Evolutionary conservation across 2,113 vertebrate genomes (phyloP).

Genomic region (Nibea albiflora): DNA sequence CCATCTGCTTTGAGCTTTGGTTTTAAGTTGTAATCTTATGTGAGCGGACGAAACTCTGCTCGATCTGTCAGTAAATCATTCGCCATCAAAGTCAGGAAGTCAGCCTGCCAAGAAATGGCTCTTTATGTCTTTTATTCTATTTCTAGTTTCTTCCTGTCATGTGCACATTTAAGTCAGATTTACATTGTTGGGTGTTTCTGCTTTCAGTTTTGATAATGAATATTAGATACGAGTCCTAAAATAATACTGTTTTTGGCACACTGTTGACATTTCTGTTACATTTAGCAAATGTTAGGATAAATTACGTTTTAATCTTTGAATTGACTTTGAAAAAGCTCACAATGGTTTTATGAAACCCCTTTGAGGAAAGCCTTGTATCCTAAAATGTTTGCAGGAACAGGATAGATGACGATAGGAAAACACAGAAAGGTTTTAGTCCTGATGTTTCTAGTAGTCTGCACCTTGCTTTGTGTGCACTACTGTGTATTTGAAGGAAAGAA

Average conservation of each 20-base stretch:
- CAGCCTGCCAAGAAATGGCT: conserved; percentile 10
- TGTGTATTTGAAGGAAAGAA: not conserved
- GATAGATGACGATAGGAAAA: not conserved
- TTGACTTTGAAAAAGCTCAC: no score
- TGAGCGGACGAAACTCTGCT: conserved; percentile 30
- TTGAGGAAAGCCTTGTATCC: not conserved
- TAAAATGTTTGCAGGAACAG: not conserved
- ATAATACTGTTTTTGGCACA: no score
- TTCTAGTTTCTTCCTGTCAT: not conserved
- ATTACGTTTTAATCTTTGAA: no score
- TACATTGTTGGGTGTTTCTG: not conserved
- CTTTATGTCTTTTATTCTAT: not conserved
- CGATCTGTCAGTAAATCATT: conserved; percentile 32
- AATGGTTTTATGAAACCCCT: no score
- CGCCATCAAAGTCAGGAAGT: conserved; percentile 27
- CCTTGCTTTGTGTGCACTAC: not conserved
- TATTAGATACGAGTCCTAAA: no score
- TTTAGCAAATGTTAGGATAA: no score
- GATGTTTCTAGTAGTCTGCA: not conserved
- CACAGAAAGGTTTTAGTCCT: not conserved
- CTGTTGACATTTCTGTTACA: no score
- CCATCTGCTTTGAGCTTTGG: conserved; percentile 66
- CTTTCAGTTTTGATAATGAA: not conserved
- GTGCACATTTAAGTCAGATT: not conserved
- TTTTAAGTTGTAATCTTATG: conserved; percentile 67